phyloP scores from a whole-genome alignment of 2,888 invertebrate genomes.

The Gerris lacustris region DNA sequence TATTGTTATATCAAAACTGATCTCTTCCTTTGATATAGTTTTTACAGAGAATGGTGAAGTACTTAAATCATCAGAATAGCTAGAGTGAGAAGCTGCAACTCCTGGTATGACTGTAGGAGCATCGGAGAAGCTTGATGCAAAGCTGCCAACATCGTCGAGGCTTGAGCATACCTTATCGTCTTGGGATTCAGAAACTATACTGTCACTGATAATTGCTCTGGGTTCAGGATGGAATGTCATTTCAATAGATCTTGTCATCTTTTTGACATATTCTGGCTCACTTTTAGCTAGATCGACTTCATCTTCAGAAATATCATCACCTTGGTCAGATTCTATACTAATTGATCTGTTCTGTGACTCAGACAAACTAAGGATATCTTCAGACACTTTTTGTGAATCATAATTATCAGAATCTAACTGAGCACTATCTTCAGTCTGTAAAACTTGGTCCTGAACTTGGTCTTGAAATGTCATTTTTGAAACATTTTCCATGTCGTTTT shows the following conservation, averaged over 20 bases:
- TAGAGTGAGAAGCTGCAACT: constrained; percentile 15
- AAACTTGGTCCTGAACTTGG: constrained; percentile 28
- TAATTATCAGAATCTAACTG: constrained; percentile 2
- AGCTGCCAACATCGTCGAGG: constrained; percentile 45
- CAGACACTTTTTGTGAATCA: constrained; percentile 8
- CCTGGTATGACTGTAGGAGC: constrained; percentile 14
- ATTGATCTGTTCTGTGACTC: constrained; percentile 24
- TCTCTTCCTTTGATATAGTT: constrained; percentile 33
- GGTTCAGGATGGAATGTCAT: constrained; percentile 66
- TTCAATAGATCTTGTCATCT: constrained; percentile 79
- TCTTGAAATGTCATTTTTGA: constrained; percentile 42
- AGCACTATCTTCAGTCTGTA: neutral
- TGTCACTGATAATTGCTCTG: constrained; percentile 38
- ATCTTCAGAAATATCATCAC: constrained; percentile 37
- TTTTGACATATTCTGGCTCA: constrained; percentile 40
- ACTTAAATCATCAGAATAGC: neutral
- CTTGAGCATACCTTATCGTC: constrained; percentile 46
- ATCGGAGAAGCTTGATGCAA: constrained; percentile 36
- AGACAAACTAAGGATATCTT: constrained; percentile 22
- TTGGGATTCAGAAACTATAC: constrained; percentile 35
- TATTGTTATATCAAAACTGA: constrained; percentile 27
- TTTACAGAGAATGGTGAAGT: constrained; percentile 4
- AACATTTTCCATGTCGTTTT: constrained; percentile 56
- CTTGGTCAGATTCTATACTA: constrained; percentile 26
- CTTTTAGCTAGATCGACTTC: constrained; percentile 36